These are phyloP conservation scores for Pseudoatta argentina DNA, from an alignment of 1,140 invertebrate species.

Conservation along the genomic window DNA sequence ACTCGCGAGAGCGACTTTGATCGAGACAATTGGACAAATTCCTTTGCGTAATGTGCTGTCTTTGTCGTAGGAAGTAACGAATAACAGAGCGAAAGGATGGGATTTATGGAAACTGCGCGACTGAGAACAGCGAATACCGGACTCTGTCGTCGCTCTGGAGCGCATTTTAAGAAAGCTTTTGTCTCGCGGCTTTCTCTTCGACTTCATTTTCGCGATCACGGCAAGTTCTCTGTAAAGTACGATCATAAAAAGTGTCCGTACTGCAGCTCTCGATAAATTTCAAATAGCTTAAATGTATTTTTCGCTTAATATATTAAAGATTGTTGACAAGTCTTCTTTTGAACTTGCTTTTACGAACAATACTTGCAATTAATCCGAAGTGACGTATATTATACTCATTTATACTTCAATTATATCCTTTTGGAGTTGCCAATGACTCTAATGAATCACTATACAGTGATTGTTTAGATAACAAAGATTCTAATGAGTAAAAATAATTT, in stretches of 20 bases:
- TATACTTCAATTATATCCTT: too few species aligned
- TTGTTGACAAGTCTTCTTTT: neutral
- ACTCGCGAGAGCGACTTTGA: constrained; percentile 47
- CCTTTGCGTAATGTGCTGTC: constrained; percentile 51
- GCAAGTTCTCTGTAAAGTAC: constrained; percentile 1
- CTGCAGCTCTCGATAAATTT: constrained; percentile 23
- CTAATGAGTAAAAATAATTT: too few species aligned
- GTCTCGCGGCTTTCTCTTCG: constrained; percentile 27
- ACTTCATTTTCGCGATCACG: constrained; percentile 44
- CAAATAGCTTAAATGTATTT: constrained; percentile 6
- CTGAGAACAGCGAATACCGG: constrained; percentile 24
- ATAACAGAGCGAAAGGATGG: constrained; percentile 20
- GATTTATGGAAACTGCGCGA: constrained; percentile 27
- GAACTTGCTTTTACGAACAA: neutral
- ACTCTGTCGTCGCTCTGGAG: constrained; percentile 26
- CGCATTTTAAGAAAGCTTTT: constrained; percentile 44
- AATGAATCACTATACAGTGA: too few species aligned
- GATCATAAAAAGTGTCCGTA: constrained; percentile 3
- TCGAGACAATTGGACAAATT: constrained; percentile 58
- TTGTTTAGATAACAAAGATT: too few species aligned
- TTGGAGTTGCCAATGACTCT: too few species aligned
- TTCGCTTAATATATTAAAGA: constrained; percentile 13
- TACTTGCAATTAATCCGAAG: too few species aligned
- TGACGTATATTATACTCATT: too few species aligned
- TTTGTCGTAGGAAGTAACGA: constrained; percentile 52